These are phyloP conservation scores for Drosophila kanapiae DNA, from an alignment of 1,140 invertebrate species.

Conservation along the genomic window DNA sequence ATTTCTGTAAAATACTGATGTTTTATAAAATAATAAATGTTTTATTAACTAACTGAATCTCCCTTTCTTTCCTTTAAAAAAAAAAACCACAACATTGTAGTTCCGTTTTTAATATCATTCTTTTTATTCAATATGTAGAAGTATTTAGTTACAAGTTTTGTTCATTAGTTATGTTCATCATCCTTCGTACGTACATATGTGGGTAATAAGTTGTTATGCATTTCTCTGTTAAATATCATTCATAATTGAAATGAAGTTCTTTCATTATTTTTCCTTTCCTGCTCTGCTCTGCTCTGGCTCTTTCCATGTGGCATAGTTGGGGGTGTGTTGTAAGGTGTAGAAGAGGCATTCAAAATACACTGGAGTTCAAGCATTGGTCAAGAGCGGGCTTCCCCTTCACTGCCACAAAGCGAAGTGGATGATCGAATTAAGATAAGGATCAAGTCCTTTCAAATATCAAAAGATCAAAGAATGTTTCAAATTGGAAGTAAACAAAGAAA, in stretches of 20 bases:
- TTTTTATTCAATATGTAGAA: slow-evolving; percentile 66
- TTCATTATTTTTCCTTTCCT: slow-evolving; percentile 1
- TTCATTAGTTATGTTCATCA: slow-evolving; percentile 55
- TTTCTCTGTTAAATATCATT: slow-evolving; percentile 42
- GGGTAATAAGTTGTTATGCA: slow-evolving; percentile 46
- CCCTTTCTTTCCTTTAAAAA: neutral
- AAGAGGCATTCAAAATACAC: slow-evolving; percentile 38
- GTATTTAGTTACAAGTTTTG: slow-evolving; percentile 63
- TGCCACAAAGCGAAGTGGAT: slow-evolving; percentile 27
- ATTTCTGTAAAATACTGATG: neutral
- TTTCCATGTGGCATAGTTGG: slow-evolving; percentile 30
- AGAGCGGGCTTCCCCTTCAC: slow-evolving; percentile 32
- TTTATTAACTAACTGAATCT: too few relatives aligned
- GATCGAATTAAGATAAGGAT: slow-evolving; percentile 9
- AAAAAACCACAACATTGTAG: neutral
- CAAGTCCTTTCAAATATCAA: neutral
- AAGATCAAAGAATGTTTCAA: neutral
- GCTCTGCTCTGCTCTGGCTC: slow-evolving; percentile 4
- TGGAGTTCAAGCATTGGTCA: slow-evolving; percentile 57
- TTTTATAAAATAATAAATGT: neutral
- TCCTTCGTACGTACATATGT: slow-evolving; percentile 52
- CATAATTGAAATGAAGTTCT: slow-evolving; percentile 50
- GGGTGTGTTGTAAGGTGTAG: slow-evolving; percentile 18
- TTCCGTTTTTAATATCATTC: slow-evolving; percentile 52
- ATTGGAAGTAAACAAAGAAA: neutral